phyloP scores from a whole-genome alignment of 2,113 vertebrate species.

The Sebastes schlegelii region DNA sequence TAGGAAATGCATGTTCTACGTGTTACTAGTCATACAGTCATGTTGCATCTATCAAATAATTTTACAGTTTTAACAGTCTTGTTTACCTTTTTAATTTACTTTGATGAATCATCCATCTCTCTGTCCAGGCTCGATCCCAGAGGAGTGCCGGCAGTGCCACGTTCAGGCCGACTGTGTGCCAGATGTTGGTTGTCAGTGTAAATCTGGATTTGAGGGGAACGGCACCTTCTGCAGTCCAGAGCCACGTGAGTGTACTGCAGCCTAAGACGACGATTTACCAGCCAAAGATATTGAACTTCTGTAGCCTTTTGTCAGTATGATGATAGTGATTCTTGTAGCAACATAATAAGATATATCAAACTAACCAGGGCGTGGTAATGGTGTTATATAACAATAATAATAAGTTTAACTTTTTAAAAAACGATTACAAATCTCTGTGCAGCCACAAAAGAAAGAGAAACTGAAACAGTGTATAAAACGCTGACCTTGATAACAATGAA shows the following conservation, averaged over 20 bases:
- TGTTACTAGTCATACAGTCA: neutral
- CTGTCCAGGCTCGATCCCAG: constrained; percentile 72
- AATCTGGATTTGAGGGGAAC: constrained; percentile 89
- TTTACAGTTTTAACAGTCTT: neutral
- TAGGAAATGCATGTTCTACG: too few relatives aligned
- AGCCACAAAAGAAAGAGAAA: neutral
- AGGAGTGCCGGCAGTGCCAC: constrained; percentile 84
- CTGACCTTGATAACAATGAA: neutral
- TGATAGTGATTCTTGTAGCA: neutral
- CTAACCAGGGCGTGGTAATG: neutral
- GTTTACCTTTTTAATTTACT: neutral
- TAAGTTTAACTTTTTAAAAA: too few relatives aligned
- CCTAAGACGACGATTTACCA: neutral
- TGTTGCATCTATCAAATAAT: neutral
- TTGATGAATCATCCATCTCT: constrained; percentile 5
- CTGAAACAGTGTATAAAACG: neutral
- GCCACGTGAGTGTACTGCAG: constrained; percentile 67
- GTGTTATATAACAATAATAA: neutral
- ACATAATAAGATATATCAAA: neutral
- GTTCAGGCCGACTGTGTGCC: constrained; percentile 85
- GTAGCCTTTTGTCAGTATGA: neutral
- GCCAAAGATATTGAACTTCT: neutral
- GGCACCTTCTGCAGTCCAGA: constrained; percentile 85
- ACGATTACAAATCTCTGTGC: neutral
- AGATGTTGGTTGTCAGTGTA: constrained; percentile 87